Evolutionary conservation across 2,888 invertebrate species (phyloP).

Genomic region (Stictocephala bisonia): DNA sequence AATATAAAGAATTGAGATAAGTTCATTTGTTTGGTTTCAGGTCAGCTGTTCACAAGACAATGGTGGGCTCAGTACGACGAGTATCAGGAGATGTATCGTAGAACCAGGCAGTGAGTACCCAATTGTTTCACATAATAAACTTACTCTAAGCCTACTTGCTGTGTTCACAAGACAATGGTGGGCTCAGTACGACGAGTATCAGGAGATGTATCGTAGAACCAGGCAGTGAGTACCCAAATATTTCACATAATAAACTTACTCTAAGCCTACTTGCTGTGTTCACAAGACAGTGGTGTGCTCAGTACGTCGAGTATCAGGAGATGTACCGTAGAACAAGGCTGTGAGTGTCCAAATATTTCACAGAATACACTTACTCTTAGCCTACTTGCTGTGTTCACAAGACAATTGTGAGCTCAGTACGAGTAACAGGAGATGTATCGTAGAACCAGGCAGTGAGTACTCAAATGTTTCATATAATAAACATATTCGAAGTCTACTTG

Average conservation of each 20-base stretch:
- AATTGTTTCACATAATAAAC: no score
- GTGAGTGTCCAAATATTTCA: no score
- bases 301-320: slow-evolving; percentile 74
- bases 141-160: no score
- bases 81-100: slow-evolving; percentile 72
- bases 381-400: no score
- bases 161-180: slow-evolving; percentile 75
- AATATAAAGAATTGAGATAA: not conserved
- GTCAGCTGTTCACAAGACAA: slow-evolving; percentile 73
- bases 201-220: slow-evolving; percentile 71
- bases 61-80: slow-evolving; percentile 76
- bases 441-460: slow-evolving; percentile 67
- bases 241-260: no score
- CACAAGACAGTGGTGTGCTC: slow-evolving; percentile 73
- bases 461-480: no score
- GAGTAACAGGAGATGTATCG: slow-evolving; percentile 73
- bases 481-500: no score
- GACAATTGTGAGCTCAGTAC: slow-evolving; percentile 75
- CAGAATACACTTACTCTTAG: no score
- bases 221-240: slow-evolving; percentile 65
- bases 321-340: slow-evolving; percentile 70
- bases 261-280: no score
- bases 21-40: slow-evolving; percentile 58
- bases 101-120: slow-evolving; percentile 67
- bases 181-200: slow-evolving; percentile 75